Percentiles rank a stretch among this genome's conserved stretches.
Evolutionary conservation across 2,888 invertebrate species (phyloP).

Genomic region (Ellobium chinense): DNA sequence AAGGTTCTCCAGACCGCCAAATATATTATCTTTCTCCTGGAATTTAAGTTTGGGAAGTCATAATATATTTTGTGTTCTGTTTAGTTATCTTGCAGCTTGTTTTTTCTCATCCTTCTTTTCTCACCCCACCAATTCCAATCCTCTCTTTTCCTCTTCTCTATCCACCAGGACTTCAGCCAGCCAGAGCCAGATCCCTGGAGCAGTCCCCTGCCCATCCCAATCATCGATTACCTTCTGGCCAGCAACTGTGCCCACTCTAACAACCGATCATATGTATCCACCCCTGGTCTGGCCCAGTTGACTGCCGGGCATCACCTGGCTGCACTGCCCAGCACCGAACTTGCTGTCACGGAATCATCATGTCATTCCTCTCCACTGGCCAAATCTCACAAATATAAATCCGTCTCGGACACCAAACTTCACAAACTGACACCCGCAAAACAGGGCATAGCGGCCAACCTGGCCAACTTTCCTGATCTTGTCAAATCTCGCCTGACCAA

Average conservation of each 20-base stretch:
- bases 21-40: too few relatives aligned
- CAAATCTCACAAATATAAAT: slow-evolving; percentile 48
- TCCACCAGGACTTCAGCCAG: slow-evolving; percentile 59
- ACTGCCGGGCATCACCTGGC: slow-evolving; percentile 13
- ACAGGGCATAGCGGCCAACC: slow-evolving; percentile 50
- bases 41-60: too few relatives aligned
- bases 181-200: slow-evolving; percentile 71
- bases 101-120: too few relatives aligned
- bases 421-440: slow-evolving; percentile 51
- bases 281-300: slow-evolving; percentile 4
- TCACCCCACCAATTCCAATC: too few relatives aligned
- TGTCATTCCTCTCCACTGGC: slow-evolving; percentile 3
- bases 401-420: slow-evolving; percentile 55
- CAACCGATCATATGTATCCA: background rate
- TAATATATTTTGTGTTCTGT: too few relatives aligned
- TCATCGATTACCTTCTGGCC: slow-evolving; percentile 62
- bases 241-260: slow-evolving; percentile 7
- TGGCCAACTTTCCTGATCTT: slow-evolving; percentile 52
- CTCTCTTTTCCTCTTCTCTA: too few relatives aligned
- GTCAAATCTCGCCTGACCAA: slow-evolving; percentile 50
- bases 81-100: too few relatives aligned
- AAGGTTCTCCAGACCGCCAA: too few relatives aligned
- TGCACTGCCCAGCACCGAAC: slow-evolving; percentile 34
- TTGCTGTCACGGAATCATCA: slow-evolving; percentile 19
- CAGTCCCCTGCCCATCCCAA: slow-evolving; percentile 64